These are phyloP conservation scores for Sapayoa aenigma DNA, from an alignment of 2,113 vertebrate species.

Conservation along the genomic window DNA sequence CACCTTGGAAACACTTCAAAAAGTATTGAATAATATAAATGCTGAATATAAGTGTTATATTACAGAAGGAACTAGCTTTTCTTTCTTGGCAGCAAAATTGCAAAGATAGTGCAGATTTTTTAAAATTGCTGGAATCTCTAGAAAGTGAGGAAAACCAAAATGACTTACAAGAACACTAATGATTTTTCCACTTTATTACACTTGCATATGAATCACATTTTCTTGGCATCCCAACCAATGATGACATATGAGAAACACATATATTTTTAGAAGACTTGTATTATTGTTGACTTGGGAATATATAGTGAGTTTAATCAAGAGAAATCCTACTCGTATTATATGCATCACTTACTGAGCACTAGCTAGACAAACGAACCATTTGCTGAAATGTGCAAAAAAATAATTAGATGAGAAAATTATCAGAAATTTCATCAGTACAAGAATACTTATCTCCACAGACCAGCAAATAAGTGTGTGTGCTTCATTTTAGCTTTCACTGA, in stretches of 20 bases:
- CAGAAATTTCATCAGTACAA: background rate
- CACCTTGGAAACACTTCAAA: constrained; percentile 61
- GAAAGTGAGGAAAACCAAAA: constrained; percentile 4
- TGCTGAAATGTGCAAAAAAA: constrained; percentile 43
- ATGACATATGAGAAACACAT: constrained; percentile 11
- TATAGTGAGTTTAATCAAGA: constrained; percentile 36
- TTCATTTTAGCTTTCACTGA: constrained; percentile 3
- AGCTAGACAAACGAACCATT: constrained; percentile 40
- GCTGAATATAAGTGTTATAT: constrained; percentile 8
- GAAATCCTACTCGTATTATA: background rate
- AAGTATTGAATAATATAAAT: constrained; percentile 18
- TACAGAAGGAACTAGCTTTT: constrained; percentile 38
- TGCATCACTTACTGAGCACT: background rate
- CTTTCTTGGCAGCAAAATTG: constrained; percentile 48
- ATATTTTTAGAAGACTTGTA: constrained; percentile 54
- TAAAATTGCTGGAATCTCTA: constrained; percentile 32
- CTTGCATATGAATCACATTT: constrained; percentile 35
- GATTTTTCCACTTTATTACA: constrained; percentile 48
- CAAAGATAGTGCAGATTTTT: constrained; percentile 18
- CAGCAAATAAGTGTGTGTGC: background rate
- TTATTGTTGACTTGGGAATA: constrained; percentile 29
- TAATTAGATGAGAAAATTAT: constrained; percentile 23
- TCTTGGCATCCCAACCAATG: constrained; percentile 17
- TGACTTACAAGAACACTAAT: background rate
- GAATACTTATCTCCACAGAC: background rate